Evolutionary conservation across 1,140 invertebrate species (phyloP).

Genomic region (Xylocopa sonorina): DNA sequence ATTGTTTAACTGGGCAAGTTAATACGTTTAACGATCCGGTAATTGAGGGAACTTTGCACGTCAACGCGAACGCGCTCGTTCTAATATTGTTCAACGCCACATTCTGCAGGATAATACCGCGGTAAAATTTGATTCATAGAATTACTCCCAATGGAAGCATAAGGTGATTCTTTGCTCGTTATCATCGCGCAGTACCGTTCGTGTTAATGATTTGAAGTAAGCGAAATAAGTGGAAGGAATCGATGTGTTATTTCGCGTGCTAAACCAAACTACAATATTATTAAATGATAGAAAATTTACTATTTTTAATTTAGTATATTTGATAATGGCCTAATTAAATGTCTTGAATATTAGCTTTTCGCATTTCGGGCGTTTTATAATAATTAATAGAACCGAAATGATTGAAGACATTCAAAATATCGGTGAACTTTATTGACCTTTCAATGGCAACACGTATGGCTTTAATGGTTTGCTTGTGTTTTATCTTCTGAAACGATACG

Average conservation of each 20-base stretch:
- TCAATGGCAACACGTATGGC: neutral
- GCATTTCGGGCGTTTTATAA: no score
- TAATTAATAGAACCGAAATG: no score
- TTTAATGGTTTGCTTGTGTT: neutral
- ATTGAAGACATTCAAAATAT: neutral
- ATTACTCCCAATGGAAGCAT: neutral
- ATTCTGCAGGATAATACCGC: no score
- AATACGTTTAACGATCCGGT: constrained; percentile 66
- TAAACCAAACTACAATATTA: no score
- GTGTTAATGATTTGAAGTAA: no score
- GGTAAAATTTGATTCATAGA: neutral
- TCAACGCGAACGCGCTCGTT: constrained; percentile 33
- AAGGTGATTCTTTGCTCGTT: neutral
- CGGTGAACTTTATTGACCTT: constrained; percentile 21
- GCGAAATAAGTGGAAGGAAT: neutral
- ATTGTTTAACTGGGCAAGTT: constrained; percentile 69
- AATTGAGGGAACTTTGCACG: constrained; percentile 67
- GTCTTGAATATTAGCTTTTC: no score
- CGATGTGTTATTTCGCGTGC: neutral
- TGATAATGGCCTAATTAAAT: no score
- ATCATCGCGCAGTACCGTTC: neutral
- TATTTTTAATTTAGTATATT: no score
- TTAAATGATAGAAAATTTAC: no score
- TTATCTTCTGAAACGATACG: neutral
- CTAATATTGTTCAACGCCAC: neutral